Percentiles rank a stretch among this genome's conserved stretches.
These are phyloP conservation scores for Megaceryle maxima DNA, from an alignment of 2,113 vertebrate species.

Conservation along the genomic window DNA sequence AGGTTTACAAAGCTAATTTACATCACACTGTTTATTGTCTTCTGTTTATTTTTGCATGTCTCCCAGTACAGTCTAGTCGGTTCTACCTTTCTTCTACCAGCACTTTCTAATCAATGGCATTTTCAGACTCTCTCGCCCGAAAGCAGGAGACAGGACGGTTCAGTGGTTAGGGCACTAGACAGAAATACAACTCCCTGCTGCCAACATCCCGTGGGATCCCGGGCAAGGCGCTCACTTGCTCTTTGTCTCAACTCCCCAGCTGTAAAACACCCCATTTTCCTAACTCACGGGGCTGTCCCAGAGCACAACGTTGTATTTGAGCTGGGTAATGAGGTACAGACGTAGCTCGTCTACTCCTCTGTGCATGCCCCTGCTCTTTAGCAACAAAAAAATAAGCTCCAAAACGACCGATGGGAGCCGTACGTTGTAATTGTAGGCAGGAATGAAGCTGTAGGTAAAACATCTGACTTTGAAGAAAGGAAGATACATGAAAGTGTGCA, in stretches of 20 bases:
- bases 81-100: background rate
- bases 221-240: background rate
- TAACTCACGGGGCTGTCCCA: background rate
- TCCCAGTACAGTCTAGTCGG: slow-evolving; percentile 11
- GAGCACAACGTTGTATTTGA: background rate
- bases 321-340: background rate
- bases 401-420: background rate
- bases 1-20: background rate
- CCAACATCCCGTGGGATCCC: background rate
- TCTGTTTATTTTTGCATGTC: slow-evolving; percentile 46
- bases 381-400: background rate
- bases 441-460: slow-evolving; percentile 19
- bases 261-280: slow-evolving; percentile 7
- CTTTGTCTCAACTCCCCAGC: background rate
- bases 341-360: background rate
- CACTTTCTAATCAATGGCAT: slow-evolving; percentile 38
- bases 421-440: background rate
- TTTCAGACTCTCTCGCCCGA: slow-evolving; percentile 9
- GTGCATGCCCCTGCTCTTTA: background rate
- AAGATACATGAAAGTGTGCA: slow-evolving; percentile 15
- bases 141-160: slow-evolving; percentile 37
- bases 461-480: slow-evolving; percentile 23
- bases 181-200: background rate
- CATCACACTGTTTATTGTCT: background rate
- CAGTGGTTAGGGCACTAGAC: slow-evolving; percentile 20